phyloP scores from a whole-genome alignment of 2,113 vertebrate species.

The Notothenia rossii region DNA sequence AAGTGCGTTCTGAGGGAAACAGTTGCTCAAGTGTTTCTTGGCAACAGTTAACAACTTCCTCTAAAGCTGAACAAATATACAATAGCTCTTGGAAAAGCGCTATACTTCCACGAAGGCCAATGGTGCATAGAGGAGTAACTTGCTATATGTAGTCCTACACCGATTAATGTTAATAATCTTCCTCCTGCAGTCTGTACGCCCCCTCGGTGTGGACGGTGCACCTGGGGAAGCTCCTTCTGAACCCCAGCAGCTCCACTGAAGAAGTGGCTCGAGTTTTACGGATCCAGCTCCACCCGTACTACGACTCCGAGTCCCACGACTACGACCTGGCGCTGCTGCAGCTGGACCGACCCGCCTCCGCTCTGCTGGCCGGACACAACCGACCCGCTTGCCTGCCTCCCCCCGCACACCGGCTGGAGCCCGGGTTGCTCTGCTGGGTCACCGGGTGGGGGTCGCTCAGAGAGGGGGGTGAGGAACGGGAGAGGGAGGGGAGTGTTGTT shows the following conservation, averaged over 20 bases:
- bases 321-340: conserved; percentile 93
- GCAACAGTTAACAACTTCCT: too few species aligned
- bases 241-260: conserved; percentile 83
- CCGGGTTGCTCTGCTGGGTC: conserved; percentile 92
- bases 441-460: conserved; percentile 92
- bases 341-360: conserved; percentile 85
- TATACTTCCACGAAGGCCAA: too few species aligned
- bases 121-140: too few species aligned
- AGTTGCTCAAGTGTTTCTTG: too few species aligned
- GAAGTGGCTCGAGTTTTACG: conserved; percentile 88
- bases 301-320: conserved; percentile 90
- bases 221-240: conserved; percentile 89
- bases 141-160: not conserved
- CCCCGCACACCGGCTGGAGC: conserved; percentile 88
- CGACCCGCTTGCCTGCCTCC: conserved; percentile 91
- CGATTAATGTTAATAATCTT: not conserved
- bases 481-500: too few species aligned
- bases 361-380: conserved; percentile 71
- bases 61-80: too few species aligned
- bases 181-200: conserved; percentile 82
- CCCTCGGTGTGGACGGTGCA: conserved; percentile 90
- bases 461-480: conserved; percentile 85
- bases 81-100: too few species aligned
- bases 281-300: conserved; percentile 91
- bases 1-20: not conserved